These are phyloP conservation scores for Acanthurus leucopareius DNA, from an alignment of 2,797 vertebrate species.

Conservation along the genomic window DNA sequence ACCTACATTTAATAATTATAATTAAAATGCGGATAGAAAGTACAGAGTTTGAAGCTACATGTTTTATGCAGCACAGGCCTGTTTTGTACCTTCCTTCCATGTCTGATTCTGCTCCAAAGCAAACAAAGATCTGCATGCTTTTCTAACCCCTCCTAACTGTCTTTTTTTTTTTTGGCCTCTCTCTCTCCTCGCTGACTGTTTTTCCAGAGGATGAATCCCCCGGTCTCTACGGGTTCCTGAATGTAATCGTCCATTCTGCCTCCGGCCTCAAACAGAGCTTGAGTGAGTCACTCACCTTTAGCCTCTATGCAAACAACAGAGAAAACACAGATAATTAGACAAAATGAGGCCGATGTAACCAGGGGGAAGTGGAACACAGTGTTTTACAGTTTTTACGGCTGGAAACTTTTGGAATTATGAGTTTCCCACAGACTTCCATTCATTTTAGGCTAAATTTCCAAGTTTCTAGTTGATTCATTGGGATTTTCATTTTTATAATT, in stretches of 20 bases:
- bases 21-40: constrained; percentile 13
- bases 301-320: constrained; percentile 30
- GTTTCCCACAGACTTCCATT: constrained; percentile 3
- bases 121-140: constrained; percentile 65
- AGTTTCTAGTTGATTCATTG: background rate
- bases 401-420: background rate
- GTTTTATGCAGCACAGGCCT: constrained; percentile 20
- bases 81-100: constrained; percentile 41
- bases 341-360: constrained; percentile 28
- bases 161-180: constrained; percentile 1
- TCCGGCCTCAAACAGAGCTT: constrained; percentile 97
- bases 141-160: constrained; percentile 53
- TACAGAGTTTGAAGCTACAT: constrained; percentile 24
- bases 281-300: constrained; percentile 88
- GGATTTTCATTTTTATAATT: background rate
- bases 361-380: constrained; percentile 12
- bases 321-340: constrained; percentile 29
- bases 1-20: constrained; percentile 32
- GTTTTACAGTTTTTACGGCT: background rate
- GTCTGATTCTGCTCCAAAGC: constrained; percentile 59
- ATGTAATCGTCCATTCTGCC: constrained; percentile 98
- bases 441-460: background rate
- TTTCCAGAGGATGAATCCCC: constrained; percentile 94
- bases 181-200: constrained; percentile 52
- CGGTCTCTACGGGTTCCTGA: constrained; percentile 96